These are phyloP conservation scores for Helicoverpa zea DNA, from an alignment of 1,140 invertebrate genomes.

Conservation along the genomic window DNA sequence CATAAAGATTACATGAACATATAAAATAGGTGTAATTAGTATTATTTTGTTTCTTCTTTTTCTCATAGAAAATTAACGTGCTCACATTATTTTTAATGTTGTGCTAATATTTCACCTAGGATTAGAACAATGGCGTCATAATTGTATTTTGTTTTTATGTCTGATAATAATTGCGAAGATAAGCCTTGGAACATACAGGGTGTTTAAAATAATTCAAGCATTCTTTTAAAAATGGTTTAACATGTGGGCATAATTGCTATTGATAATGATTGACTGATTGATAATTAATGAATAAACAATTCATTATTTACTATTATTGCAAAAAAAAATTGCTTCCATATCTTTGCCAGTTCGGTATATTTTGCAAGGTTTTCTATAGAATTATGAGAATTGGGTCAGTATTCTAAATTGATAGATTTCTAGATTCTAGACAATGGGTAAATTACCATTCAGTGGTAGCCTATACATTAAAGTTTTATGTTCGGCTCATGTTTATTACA, in stretches of 20 bases:
- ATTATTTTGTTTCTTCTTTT: not conserved
- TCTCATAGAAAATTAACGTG: constrained; percentile 4
- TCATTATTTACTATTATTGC: too few species aligned
- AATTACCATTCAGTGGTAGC: constrained; percentile 10
- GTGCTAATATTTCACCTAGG: not conserved
- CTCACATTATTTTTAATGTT: not conserved
- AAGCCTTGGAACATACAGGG: not conserved
- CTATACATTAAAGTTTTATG: not conserved
- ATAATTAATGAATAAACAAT: too few species aligned
- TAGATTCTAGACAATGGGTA: not conserved
- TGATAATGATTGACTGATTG: too few species aligned
- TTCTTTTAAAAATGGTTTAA: not conserved
- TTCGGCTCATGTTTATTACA: constrained; percentile 3
- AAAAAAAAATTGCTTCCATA: too few species aligned
- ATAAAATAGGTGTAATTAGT: not conserved
- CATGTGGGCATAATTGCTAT: not conserved
- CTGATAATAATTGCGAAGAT: constrained; percentile 8
- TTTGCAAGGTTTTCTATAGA: not conserved
- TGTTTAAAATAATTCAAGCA: not conserved
- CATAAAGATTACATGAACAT: not conserved
- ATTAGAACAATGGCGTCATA: constrained; percentile 3
- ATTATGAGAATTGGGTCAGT: not conserved
- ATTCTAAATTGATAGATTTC: not conserved
- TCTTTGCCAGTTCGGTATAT: too few species aligned
- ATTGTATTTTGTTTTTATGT: constrained; percentile 2